These are phyloP conservation scores for Neosilurus hyrtlii DNA, from an alignment of 2,797 vertebrate genomes.

Conservation along the genomic window DNA sequence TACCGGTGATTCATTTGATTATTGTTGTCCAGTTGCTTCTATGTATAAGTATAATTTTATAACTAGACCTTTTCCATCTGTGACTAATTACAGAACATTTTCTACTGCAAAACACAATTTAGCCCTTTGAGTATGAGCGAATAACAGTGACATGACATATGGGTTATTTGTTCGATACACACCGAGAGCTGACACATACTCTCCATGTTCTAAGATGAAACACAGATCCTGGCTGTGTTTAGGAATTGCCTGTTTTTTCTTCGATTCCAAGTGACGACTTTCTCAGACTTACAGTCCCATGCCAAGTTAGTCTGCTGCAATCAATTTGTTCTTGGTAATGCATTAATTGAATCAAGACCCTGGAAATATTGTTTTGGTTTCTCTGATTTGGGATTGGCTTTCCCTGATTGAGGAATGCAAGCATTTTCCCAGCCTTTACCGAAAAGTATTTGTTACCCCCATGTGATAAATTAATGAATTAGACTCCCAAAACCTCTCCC, in stretches of 20 bases:
- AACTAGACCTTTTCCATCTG: slow-evolving; percentile 39
- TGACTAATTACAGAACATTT: slow-evolving; percentile 43
- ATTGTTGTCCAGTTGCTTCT: background rate
- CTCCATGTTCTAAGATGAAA: slow-evolving; percentile 32
- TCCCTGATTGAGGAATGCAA: slow-evolving; percentile 23
- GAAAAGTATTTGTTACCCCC: background rate
- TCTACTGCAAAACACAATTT: slow-evolving; percentile 23
- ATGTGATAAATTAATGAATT: slow-evolving; percentile 10
- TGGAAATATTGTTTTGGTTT: slow-evolving; percentile 35
- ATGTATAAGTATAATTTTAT: slow-evolving; percentile 1
- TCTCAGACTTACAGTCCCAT: slow-evolving; percentile 12
- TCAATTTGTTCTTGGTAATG: slow-evolving; percentile 54
- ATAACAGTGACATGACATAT: slow-evolving; percentile 35
- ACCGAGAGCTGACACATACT: slow-evolving; percentile 24
- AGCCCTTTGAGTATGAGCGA: slow-evolving; percentile 34
- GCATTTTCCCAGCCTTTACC: background rate
- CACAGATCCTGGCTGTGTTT: slow-evolving; percentile 22
- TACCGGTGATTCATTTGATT: slow-evolving; percentile 5
- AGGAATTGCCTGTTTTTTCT: slow-evolving; percentile 33
- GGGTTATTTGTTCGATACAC: slow-evolving; percentile 32
- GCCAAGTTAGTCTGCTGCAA: slow-evolving; percentile 47
- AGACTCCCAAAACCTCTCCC: background rate
- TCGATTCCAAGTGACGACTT: slow-evolving; percentile 37
- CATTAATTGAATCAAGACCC: slow-evolving; percentile 53
- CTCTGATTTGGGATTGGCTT: slow-evolving; percentile 28